Base-by-base conservation (phyloP, 1,140 invertebrate species). In the Danaus plexippus region DNA sequence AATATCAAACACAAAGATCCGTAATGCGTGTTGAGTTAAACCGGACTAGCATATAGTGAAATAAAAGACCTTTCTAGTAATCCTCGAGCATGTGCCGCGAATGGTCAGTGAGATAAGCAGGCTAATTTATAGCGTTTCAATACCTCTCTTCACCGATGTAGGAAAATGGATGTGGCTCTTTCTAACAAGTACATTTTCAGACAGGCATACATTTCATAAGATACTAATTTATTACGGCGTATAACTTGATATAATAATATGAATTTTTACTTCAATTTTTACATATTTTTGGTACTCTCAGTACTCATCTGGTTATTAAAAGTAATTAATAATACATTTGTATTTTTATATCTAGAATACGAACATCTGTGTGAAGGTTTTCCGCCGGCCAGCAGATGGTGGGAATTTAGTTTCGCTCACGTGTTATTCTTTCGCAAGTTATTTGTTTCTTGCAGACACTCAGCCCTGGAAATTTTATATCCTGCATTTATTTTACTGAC, bases 41-140 rank as follows among this genome's bases (percentile, higher is more conserved):
- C 22, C 22, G 22, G 22, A 32, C 22, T 32, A 32, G 22, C 22
- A 32, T 8, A 32, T 32, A 32, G 22, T 9, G n/a, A 43, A 45
- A 51, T 54, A 54, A 13, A 45, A 49, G 52, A 59, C 48, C 55
- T 52, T 60, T 61, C 22, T 22, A 57, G 54, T 63, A 63, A 66
- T 63, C 64, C 64, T 22, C 57, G 65, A 71, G 59, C 76, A 79
- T 81, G 76, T 77, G 79, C 75, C 63, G 64, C 67, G 75, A 82
- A 77, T 82, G 79, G 79, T 69, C 79, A 71, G 75, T 50, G 56
- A 80, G 79, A 82, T 82, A 82, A 80, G 73, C 52, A 65, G 59
- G 61, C 70, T 80, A 82, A 82, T 82, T 80, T 82, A 82, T 82
- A 75, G 76, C 75, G 70, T 73, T 80, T 78, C 79, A 80, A 82